These are phyloP conservation scores for Cepaea hortensis DNA, from an alignment of 2,888 invertebrate species.

Conservation along the genomic window DNA sequence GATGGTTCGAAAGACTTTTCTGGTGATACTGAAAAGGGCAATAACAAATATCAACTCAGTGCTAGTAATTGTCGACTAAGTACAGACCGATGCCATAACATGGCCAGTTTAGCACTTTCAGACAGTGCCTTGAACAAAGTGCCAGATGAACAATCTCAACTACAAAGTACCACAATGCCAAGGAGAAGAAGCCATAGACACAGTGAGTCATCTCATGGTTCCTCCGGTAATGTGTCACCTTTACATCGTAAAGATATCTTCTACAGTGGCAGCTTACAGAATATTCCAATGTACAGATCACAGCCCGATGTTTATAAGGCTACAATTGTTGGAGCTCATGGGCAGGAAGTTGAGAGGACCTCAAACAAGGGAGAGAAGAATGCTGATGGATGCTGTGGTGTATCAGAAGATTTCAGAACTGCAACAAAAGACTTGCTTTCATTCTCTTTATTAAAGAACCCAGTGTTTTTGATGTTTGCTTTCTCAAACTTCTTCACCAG, in stretches of 20 bases:
- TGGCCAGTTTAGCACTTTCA: slow-evolving; percentile 8
- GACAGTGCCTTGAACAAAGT: slow-evolving; percentile 12
- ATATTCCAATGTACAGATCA: slow-evolving; percentile 77
- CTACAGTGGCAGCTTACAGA: slow-evolving; percentile 87
- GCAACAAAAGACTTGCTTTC: slow-evolving; percentile 84
- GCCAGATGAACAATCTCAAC: not conserved
- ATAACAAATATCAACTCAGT: not conserved
- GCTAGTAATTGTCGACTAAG: not conserved
- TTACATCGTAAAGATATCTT: slow-evolving; percentile 86
- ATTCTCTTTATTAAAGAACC: slow-evolving; percentile 55
- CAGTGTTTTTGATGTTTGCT: slow-evolving; percentile 56
- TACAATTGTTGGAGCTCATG: slow-evolving; percentile 72
- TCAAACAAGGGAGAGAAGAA: not conserved
- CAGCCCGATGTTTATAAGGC: slow-evolving; percentile 73
- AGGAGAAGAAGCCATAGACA: not conserved
- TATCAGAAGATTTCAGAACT: slow-evolving; percentile 60
- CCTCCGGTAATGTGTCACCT: slow-evolving; percentile 25
- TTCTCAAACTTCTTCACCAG: slow-evolving; percentile 57
- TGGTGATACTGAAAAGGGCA: not conserved
- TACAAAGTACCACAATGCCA: not conserved
- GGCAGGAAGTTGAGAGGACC: not conserved
- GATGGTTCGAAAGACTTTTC: not conserved
- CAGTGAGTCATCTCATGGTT: slow-evolving; percentile 18
- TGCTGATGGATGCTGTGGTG: slow-evolving; percentile 17
- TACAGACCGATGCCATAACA: not conserved